Conservation (phyloP, 2,797 vertebrate species). For the Arrhamphus sclerolepis region DNA sequence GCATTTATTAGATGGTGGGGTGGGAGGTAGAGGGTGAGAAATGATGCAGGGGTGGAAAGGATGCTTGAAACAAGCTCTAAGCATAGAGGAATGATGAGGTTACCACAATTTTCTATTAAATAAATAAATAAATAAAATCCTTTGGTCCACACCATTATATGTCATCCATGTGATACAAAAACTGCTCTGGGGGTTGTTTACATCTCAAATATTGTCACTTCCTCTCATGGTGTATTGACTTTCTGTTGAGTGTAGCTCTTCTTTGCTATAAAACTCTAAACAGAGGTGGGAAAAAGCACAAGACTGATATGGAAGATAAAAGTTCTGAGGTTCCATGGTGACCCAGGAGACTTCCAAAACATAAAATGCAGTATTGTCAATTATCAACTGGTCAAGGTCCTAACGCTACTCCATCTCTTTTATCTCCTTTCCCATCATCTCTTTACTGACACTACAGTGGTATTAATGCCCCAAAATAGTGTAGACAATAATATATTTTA, state of each 20-base stretch:
- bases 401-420: neutral
- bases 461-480: neutral
- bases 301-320: neutral
- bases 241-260: neutral
- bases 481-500: neutral
- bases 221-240: neutral
- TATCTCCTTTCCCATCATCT: neutral
- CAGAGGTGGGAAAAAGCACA: too few relatives aligned
- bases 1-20: neutral
- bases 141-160: neutral
- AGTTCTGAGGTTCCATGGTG: neutral
- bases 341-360: too few relatives aligned
- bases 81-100: neutral
- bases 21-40: constrained; percentile 7
- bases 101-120: constrained; percentile 9
- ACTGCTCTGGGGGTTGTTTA: neutral
- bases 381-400: neutral
- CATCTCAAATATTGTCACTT: neutral
- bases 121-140: neutral
- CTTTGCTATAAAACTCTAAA: neutral
- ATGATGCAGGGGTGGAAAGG: constrained; percentile 1
- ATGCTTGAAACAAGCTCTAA: constrained; percentile 10
- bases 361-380: neutral
- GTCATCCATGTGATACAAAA: neutral
- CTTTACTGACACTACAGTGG: neutral